Evolutionary conservation across 2,888 invertebrate species (phyloP), one percentile per base, ranked within the genome.

Genomic region (Anthophora plumipes): DNA sequence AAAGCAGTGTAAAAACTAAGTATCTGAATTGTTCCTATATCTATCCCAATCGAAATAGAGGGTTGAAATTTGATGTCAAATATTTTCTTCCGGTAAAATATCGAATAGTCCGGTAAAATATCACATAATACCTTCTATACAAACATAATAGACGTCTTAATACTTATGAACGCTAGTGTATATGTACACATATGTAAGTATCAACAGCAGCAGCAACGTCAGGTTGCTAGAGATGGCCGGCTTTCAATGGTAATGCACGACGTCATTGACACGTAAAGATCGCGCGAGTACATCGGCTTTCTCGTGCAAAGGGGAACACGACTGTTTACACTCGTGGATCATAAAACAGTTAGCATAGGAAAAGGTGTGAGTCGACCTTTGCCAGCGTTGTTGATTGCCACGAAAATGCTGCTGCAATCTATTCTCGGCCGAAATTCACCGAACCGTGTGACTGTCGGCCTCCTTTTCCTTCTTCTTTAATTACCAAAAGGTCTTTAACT

Each of bases 341-440:
- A 79, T 83, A 83, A 31, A 84, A 74, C 71, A 73, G 68, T 75
- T 72, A 59, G 52, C 50, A 25, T 12, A 70, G 69, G 60, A 71
- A n/a, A 82, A 86, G 84, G 80, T 73, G 84, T 41, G 80, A 86
- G 64, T 46, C 77, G 76, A 86, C 84, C 86, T 86, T 86, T 83
- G 63, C 71, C 60, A 39, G 41, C 74, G 73, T 61, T 76, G 73
- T 61, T 76, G 80, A 82, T 81, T 64, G 25, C 80, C 60, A 70
- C 64, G 82, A 68, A 86, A 85, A 85, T 57, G 46, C 54, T 4
- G 31, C 71, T 54, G 68, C 55, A 69, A 66, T 63, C 61, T 20
- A 48, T 72, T 84, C 31, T 76, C 22, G 72, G 66, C 48, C 31
- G 31, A 70, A 77, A 77, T 84, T 20, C 76, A 71, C 31, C 82